Percentiles rank a stretch among this genome's conserved stretches.
Conservation (phyloP, 2,797 vertebrate species). For the Momotus momota region DNA sequence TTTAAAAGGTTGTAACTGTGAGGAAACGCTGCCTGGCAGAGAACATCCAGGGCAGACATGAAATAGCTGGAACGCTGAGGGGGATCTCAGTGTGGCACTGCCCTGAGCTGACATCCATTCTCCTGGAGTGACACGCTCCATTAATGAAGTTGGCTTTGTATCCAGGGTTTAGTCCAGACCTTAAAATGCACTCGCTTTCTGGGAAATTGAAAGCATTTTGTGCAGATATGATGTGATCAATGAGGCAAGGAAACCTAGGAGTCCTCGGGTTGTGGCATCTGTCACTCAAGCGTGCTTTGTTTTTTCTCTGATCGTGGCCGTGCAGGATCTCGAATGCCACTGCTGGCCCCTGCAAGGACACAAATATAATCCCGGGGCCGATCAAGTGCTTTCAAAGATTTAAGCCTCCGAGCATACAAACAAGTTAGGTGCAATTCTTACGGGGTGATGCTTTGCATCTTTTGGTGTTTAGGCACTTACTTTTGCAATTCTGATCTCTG, state of each 20-base stretch:
- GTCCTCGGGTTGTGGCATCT: background rate
- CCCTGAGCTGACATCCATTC: background rate
- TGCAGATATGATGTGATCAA: background rate
- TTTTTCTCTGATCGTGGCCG: background rate
- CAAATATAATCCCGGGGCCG: too few relatives aligned
- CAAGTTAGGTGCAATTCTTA: background rate
- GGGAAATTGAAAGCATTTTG: background rate
- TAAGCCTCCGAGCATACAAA: rapidly evolving
- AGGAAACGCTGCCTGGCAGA: background rate
- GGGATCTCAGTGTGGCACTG: background rate
- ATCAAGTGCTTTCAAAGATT: background rate
- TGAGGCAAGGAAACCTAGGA: background rate
- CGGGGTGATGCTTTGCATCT: background rate
- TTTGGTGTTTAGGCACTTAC: background rate
- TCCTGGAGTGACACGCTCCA: background rate
- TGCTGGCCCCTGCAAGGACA: background rate
- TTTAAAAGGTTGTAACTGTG: background rate
- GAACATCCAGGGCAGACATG: background rate
- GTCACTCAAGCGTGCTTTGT: background rate
- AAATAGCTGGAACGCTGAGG: background rate
- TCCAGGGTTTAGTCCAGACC: background rate
- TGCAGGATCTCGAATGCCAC: background rate
- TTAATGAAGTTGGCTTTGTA: background rate
- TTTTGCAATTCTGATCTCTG: background rate
- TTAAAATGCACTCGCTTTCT: background rate